These are phyloP conservation scores for Clarias laeviceps DNA, from an alignment of 2,797 vertebrate genomes.

Conservation along the genomic window DNA sequence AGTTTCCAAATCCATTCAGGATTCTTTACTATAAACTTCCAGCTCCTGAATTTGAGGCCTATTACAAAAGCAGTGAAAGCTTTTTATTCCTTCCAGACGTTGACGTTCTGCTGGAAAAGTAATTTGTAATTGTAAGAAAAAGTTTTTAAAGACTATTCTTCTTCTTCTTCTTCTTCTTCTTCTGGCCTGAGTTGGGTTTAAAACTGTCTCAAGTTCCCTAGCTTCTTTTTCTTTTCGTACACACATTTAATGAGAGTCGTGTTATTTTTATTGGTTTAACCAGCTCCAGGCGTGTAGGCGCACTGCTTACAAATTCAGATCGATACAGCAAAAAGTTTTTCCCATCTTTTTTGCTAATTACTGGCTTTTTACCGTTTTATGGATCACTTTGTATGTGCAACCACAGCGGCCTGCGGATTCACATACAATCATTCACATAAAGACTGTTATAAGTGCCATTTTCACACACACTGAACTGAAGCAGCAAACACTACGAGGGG, in stretches of 20 bases:
- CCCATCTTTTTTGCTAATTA: too few relatives aligned
- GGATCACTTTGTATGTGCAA: too few relatives aligned
- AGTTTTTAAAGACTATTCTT: background rate
- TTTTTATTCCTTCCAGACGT: background rate
- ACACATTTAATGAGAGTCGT: background rate
- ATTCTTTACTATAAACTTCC: background rate
- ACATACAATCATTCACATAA: too few relatives aligned
- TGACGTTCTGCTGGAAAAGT: background rate
- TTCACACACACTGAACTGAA: too few relatives aligned
- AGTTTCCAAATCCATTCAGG: background rate
- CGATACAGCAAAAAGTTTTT: too few relatives aligned
- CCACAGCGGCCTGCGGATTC: too few relatives aligned
- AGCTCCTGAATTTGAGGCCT: background rate
- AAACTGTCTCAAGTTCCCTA: background rate
- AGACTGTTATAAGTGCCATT: too few relatives aligned
- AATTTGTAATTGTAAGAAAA: background rate
- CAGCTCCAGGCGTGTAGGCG: background rate
- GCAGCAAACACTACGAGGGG: too few relatives aligned
- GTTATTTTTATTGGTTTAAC: background rate
- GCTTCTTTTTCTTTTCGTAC: background rate
- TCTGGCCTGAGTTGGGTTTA: background rate
- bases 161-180: background rate
- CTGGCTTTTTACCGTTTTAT: too few relatives aligned
- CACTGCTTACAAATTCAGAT: background rate
- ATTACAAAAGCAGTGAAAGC: background rate